Conservation (phyloP, 2,797 vertebrate genomes). For the Sebastes oblongus region DNA sequence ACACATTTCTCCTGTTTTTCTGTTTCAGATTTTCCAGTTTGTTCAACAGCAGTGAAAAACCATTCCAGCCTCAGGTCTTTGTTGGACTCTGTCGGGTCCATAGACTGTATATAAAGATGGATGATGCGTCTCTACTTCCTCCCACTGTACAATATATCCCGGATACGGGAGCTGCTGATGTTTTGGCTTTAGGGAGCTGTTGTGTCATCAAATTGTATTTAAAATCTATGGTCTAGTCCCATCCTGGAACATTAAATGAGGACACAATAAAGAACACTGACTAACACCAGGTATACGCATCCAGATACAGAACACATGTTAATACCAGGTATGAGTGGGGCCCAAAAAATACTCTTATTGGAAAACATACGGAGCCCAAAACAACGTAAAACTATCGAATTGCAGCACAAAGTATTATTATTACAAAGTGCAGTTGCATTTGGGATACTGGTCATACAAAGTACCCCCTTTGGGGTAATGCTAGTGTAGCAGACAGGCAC, state of each 20-base stretch:
- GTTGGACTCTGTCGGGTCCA: too few species aligned
- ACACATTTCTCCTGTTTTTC: too few species aligned
- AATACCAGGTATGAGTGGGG: neutral
- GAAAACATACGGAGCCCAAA: neutral
- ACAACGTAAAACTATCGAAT: neutral
- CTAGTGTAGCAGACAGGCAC: conserved; percentile 12
- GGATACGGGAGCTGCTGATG: too few species aligned
- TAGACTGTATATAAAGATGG: too few species aligned
- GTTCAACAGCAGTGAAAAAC: too few species aligned
- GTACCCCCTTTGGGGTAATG: neutral
- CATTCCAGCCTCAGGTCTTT: too few species aligned
- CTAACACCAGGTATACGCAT: neutral
- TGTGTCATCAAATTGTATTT: too few species aligned
- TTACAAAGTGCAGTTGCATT: neutral
- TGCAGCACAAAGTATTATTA: neutral
- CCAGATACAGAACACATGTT: neutral
- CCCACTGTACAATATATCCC: too few species aligned
- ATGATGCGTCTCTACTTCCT: too few species aligned
- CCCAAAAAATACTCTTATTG: neutral
- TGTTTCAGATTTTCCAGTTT: too few species aligned
- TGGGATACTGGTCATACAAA: neutral
- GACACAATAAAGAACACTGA: neutral
- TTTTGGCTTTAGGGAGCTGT: too few species aligned
- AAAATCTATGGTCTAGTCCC: too few species aligned
- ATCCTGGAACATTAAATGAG: neutral